These are phyloP conservation scores for Tethya wilhelma DNA, from an alignment of 37 sponge, comb jelly and placozoan species.

Conservation along the genomic window DNA sequence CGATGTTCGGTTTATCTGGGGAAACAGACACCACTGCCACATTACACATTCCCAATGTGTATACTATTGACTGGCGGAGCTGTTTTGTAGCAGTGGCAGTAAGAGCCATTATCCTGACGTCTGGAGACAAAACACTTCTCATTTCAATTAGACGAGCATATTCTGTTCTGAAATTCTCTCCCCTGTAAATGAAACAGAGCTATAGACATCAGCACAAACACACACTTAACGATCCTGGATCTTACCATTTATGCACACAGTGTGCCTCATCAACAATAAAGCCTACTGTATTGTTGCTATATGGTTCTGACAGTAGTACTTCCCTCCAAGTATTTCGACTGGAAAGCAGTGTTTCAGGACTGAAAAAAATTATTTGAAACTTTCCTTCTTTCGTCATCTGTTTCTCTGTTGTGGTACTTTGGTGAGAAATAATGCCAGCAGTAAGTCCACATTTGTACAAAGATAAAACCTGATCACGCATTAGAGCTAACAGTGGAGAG, in stretches of 20 bases:
- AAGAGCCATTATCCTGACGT: background rate
- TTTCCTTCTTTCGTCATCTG: background rate
- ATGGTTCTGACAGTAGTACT: background rate
- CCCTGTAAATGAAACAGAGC: background rate
- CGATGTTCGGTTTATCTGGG: background rate
- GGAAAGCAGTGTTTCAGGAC: background rate
- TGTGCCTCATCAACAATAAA: constrained; percentile 5
- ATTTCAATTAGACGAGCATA: background rate
- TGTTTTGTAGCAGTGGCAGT: constrained; percentile 1
- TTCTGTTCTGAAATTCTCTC: background rate
- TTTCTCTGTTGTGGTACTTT: background rate
- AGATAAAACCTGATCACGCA: background rate
- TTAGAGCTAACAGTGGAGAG: constrained; percentile 3
- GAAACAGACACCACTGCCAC: background rate
- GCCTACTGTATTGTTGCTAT: background rate
- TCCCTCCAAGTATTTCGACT: background rate
- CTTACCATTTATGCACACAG: constrained; percentile 2
- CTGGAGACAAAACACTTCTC: background rate
- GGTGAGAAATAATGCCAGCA: background rate
- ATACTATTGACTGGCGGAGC: background rate
- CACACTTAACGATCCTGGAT: background rate
- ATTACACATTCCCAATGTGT: background rate
- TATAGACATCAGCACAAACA: background rate
- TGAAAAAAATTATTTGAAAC: background rate
- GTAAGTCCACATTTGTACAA: background rate